A percentile compares a stretch with the other conserved stretches of the same genome.
Evolutionary conservation across 2,888 invertebrate species (phyloP).

Genomic region (Stictocephala bisonia): DNA sequence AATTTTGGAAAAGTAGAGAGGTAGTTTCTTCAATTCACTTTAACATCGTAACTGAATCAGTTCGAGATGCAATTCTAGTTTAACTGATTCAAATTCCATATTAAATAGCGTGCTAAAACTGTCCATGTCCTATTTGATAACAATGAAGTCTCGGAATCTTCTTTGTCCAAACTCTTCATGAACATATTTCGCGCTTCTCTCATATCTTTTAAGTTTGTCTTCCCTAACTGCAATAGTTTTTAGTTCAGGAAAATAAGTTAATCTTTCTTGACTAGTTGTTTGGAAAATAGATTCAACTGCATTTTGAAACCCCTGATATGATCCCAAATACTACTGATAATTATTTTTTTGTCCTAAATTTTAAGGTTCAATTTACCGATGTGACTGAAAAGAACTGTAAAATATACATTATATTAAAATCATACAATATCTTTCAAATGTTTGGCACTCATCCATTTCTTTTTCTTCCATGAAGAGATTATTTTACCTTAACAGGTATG

Average conservation of each 20-base stretch:
- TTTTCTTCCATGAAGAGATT: constrained; percentile 38
- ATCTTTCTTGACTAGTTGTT: constrained; percentile 44
- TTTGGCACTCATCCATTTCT: constrained; percentile 38
- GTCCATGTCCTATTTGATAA: neutral
- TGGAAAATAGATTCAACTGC: too few relatives aligned
- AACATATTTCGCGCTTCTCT: constrained; percentile 30
- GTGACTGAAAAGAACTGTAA: constrained; percentile 50
- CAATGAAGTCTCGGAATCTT: constrained; percentile 39
- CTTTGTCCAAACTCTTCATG: constrained; percentile 35
- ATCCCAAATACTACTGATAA: too few relatives aligned
- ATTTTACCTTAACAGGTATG: too few relatives aligned
- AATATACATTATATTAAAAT: constrained; percentile 49
- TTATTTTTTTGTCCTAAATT: constrained; percentile 48
- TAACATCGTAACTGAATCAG: too few relatives aligned
- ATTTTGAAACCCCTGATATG: too few relatives aligned
- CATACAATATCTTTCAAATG: constrained; percentile 36
- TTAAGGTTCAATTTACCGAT: constrained; percentile 49
- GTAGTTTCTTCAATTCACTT: too few relatives aligned
- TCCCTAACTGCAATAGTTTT: constrained; percentile 46
- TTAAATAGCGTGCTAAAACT: neutral
- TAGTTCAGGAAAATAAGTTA: constrained; percentile 48
- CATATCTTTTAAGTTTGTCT: constrained; percentile 42
- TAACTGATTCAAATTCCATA: neutral
- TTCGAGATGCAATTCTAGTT: too few relatives aligned
- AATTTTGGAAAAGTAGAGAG: too few relatives aligned